Conservation (phyloP, 2,113 vertebrate species). For the Mesembrinibis cayennensis region DNA sequence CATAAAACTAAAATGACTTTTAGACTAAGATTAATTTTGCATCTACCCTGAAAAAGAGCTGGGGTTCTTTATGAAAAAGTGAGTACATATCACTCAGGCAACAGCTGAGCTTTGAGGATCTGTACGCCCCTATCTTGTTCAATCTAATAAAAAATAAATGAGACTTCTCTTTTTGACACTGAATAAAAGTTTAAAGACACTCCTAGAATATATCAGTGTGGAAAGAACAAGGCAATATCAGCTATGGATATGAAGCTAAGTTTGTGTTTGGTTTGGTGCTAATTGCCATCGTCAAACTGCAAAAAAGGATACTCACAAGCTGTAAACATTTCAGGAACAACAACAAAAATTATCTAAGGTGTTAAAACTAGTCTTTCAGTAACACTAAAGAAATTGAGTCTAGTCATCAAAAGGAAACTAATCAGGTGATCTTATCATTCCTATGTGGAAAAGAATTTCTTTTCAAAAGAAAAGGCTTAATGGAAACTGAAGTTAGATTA, state of each 20-base stretch:
- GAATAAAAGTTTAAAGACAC: neutral
- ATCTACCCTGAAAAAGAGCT: neutral
- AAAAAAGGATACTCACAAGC: neutral
- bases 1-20: neutral
- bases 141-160: neutral
- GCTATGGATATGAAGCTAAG: fast-evolving
- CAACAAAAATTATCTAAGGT: neutral
- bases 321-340: neutral
- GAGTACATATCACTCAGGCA: fast-evolving
- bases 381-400: neutral
- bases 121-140: neutral
- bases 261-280: neutral
- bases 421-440: neutral
- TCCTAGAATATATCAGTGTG: neutral
- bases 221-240: neutral
- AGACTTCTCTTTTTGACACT: neutral
- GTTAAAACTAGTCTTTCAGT: neutral
- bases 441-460: neutral
- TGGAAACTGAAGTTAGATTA: neutral
- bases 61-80: neutral
- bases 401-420: neutral
- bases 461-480: neutral
- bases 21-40: neutral
- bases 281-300: neutral
- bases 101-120: neutral